phyloP scores from a whole-genome alignment of 1,140 invertebrate genomes.

The Chionoecetes opilio region DNA sequence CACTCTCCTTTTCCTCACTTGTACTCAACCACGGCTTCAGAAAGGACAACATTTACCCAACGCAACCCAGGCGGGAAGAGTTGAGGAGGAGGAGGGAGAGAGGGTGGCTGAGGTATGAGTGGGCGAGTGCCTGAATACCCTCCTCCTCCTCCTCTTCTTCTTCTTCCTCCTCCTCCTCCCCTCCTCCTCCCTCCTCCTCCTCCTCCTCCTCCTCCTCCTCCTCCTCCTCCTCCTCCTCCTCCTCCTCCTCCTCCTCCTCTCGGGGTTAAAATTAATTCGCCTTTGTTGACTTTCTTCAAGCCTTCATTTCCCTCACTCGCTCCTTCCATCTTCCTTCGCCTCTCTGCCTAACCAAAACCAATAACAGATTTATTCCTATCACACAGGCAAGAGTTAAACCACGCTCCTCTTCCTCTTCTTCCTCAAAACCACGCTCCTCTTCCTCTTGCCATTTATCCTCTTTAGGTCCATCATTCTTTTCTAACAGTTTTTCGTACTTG shows the following conservation, averaged over 20 bases:
- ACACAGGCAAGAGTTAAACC: no score
- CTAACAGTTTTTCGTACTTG: no score
- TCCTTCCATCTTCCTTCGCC: not conserved
- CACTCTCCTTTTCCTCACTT: no score
- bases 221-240: conserved; percentile 23
- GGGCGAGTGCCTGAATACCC: not conserved
- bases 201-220: not conserved
- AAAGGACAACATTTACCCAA: not conserved
- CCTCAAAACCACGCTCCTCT: not conserved
- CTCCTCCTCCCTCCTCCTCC: no score
- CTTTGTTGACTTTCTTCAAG: not conserved
- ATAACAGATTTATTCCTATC: not conserved
- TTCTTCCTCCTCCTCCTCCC: no score
- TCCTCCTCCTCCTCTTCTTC: no score
- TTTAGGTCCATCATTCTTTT: no score
- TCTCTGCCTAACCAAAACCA: no score
- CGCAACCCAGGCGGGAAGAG: not conserved
- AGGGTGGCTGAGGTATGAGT: not conserved
- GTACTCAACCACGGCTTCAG: not conserved
- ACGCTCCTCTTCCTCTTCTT: not conserved
- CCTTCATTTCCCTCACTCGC: not conserved
- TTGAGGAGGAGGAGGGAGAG: not conserved
- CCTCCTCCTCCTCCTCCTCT: conserved; percentile 2
- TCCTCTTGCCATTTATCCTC: not conserved
- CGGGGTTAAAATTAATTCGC: conserved; percentile 7